phyloP scores from a whole-genome alignment of 2,113 vertebrate species.

The Cyanoliseus patagonus region DNA sequence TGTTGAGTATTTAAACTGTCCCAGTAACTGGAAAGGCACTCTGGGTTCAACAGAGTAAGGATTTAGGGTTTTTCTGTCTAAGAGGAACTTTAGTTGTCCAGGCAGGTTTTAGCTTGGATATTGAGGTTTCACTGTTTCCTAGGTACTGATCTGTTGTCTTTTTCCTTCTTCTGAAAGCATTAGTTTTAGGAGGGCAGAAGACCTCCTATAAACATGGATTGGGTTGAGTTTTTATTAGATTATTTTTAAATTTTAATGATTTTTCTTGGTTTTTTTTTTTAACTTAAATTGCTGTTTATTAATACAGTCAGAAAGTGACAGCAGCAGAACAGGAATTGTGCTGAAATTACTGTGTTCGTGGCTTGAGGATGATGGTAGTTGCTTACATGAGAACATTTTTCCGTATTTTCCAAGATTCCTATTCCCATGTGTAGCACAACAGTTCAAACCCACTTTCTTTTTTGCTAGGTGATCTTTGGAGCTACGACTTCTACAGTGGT shows the following conservation, averaged over 20 bases:
- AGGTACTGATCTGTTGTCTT: background rate
- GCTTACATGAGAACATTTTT: background rate
- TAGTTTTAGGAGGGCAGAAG: background rate
- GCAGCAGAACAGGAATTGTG: background rate
- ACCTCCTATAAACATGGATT: background rate
- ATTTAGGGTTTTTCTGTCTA: background rate
- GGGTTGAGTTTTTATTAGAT: background rate
- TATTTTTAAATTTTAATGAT: background rate
- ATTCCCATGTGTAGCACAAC: background rate
- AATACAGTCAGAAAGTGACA: background rate
- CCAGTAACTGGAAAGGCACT: background rate
- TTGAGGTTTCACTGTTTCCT: background rate
- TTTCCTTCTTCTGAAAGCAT: background rate
- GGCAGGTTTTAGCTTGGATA: background rate
- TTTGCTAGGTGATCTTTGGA: constrained; percentile 92
- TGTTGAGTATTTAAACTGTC: background rate
- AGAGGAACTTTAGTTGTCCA: background rate
- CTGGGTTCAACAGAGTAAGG: background rate
- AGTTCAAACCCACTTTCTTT: background rate
- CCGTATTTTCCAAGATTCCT: fast-evolving
- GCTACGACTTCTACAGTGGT: constrained; percentile 97
- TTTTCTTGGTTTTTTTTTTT: background rate
- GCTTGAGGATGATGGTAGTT: background rate
- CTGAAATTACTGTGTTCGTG: background rate
- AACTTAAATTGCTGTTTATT: background rate